Conservation (phyloP, 64 coral and sea anemone genomes). For the Montipora foliosa region DNA sequence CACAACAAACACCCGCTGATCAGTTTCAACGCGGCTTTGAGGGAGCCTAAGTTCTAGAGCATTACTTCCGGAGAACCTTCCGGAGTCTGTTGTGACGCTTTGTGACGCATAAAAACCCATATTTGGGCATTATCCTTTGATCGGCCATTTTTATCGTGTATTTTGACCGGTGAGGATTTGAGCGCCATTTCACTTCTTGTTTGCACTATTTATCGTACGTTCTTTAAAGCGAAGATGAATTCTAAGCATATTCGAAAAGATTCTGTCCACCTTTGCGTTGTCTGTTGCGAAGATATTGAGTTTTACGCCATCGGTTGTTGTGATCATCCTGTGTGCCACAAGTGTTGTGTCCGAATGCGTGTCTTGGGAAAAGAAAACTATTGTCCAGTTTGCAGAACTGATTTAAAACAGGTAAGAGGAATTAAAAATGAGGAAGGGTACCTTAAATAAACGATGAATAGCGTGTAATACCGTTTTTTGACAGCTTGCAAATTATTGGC, state of each 20-base stretch:
- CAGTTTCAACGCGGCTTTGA: not conserved
- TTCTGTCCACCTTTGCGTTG: slow-evolving; percentile 80
- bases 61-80: not conserved
- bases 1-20: slow-evolving; percentile 50
- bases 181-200: not conserved
- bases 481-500: no score
- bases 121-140: slow-evolving; percentile 38
- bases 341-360: slow-evolving; percentile 92
- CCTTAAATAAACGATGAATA: not conserved
- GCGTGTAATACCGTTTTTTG: not conserved
- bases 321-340: slow-evolving; percentile 89
- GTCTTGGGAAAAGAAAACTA: slow-evolving; percentile 91
- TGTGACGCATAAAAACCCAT: slow-evolving; percentile 48
- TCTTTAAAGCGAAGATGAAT: slow-evolving; percentile 25
- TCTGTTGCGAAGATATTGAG: slow-evolving; percentile 96
- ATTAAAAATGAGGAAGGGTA: not conserved
- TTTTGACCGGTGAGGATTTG: not conserved
- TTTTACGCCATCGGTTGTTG: slow-evolving; percentile 84
- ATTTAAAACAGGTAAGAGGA: slow-evolving; percentile 69
- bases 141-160: slow-evolving; percentile 29
- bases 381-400: slow-evolving; percentile 89
- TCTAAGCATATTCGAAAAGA: slow-evolving; percentile 73
- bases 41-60: not conserved
- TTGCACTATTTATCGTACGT: not conserved
- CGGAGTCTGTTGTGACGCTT: not conserved